Evolutionary conservation across 2,797 vertebrate species (phyloP), one percentile per base, ranked within the genome.

Genomic region (Taeniopygia guttata): DNA sequence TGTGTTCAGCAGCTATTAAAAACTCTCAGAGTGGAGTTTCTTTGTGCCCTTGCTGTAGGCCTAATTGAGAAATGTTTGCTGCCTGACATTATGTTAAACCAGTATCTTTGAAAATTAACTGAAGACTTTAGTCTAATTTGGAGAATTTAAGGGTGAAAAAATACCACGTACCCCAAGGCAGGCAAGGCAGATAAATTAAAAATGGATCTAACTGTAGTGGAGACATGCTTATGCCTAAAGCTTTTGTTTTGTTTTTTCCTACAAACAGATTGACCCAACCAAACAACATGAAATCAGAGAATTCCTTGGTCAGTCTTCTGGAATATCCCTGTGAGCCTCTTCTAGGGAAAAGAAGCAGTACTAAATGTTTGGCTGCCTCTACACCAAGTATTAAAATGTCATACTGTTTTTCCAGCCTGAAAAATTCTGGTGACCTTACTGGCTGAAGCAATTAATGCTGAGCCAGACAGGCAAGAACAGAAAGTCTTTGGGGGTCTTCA

Each of bases 1-100:
- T 95, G 43, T 68, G 69, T 52, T 89, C 82, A 55, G 82, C 69
- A 85, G 84, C 79, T 78, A 83, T 66, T 94, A 77, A 93, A 91
- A 93, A 69, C 56, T 85, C 72, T 32, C 2, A 64, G 54, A 83
- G 79, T 29, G 30, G 17, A 32, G 14, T 3, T n/a, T 29, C 67
- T 69, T 56, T n/a, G 43, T 56, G 25, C 32, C 81, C 64, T 70
- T 89, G 79, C 67, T 68, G 13, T 42, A 72, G 36, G 66, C 63
- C 54, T 77, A 74, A 82, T 34, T 77, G 75, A 82, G n/a, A 87
- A 94, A 83, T 0, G 1, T 66, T 92, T 88, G 78, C 82, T 62
- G 40, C n/a, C 45, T 82, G 52, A 22, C 34, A 51, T 77, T 67
- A 63, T 21, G 43, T 51, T 94, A 87, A 83, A 51, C 23, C 52